Evolutionary conservation across 2,113 vertebrate species (phyloP), one percentile per base, ranked within the genome.

Genomic region (Scophthalmus maximus): DNA sequence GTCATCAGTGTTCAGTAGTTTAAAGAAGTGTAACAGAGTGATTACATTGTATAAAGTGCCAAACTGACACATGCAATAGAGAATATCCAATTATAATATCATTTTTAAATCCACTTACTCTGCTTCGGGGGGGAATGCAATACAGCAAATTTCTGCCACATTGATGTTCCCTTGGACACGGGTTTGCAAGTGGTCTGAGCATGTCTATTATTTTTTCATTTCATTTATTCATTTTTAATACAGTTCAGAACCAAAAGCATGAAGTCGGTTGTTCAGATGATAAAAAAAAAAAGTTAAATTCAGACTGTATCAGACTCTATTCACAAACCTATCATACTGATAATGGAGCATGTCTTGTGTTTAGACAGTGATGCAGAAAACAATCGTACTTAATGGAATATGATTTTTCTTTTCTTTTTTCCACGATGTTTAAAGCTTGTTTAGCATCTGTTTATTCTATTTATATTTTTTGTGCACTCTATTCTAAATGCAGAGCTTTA

Each of bases 61-160:
- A 91, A 91, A 91, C 55, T 58, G 74, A 87, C 66, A 79, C 73
- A 68, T 78, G 61, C 78, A 81, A 82, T 68, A 71, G 68, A 83
- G 40, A 82, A 81, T 62, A 82, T 75, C 47, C 34, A 49, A 71
- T 49, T n/a, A 6, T 53, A 26, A 60, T 49, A 64, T 66, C 53
- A 73, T 76, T 68, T 58, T 52, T 80, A 50, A 78, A 75, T 46
- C 44, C 25, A 62, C 53, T 36, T 71, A 50, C 5, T 17, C 22
- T 34, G 40, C 56, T 46, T 42, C n/a, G n/a, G n/a, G n/a, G n/a
- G n/a, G n/a, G n/a, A 72, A 61, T 60, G 23, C 17, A 34, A 6
- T 8, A 27, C 14, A 42, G 18, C 11, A 10, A 25, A 70, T 10
- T 46, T 73, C 40, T 38, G 29, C 17, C 30, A 40, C 38, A 25